Evolutionary conservation across 1,140 invertebrate genomes (phyloP).

Genomic region (Rhopalosiphum padi): DNA sequence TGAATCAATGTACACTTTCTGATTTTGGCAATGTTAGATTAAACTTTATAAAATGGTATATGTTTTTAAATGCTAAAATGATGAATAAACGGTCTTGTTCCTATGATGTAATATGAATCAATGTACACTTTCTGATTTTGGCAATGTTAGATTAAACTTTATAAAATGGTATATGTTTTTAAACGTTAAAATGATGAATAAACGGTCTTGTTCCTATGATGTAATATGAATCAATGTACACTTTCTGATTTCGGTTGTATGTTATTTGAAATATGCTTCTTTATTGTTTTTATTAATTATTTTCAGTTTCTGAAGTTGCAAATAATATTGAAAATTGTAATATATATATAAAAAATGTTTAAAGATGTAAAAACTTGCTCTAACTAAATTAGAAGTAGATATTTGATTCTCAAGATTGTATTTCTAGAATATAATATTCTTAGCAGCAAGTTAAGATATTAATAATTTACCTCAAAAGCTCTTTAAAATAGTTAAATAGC

Average conservation of each 20-base stretch:
- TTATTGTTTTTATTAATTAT: not conserved
- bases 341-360: too few relatives aligned
- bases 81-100: slow-evolving; percentile 36
- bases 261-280: not conserved
- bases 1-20: slow-evolving; percentile 19
- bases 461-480: not conserved
- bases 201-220: slow-evolving; percentile 41
- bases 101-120: slow-evolving; percentile 43
- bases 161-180: not conserved
- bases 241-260: not conserved
- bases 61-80: not conserved
- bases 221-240: slow-evolving; percentile 35
- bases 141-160: not conserved
- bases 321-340: too few relatives aligned
- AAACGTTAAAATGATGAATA: slow-evolving; percentile 6
- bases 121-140: slow-evolving; percentile 12
- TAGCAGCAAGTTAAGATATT: too few relatives aligned
- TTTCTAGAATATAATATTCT: too few relatives aligned
- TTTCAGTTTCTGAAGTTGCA: not conserved
- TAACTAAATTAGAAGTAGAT: too few relatives aligned
- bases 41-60: not conserved
- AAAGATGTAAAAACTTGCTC: too few relatives aligned
- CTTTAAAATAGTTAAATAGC: not conserved
- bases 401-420: too few relatives aligned
- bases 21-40: not conserved